Evolutionary conservation across 2,113 vertebrate genomes (phyloP), one percentile per base, ranked within the genome.

Genomic region (Dolichallabes microphthalmus): DNA sequence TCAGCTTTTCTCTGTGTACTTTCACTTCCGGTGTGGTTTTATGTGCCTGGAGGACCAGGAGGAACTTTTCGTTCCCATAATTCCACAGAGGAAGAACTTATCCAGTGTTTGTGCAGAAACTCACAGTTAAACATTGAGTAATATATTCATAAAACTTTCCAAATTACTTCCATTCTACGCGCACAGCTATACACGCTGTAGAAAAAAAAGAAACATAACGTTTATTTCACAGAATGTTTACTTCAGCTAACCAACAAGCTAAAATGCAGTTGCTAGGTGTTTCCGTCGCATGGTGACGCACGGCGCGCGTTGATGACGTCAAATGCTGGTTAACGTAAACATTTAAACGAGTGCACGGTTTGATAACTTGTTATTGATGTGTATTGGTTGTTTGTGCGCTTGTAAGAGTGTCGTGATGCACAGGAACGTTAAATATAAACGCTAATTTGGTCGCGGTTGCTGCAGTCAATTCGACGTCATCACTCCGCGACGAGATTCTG

Each of bases 401-500:
- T 30, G 13, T 25, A 25, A 1, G 55, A 39, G 60, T 8, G 30
- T 25, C 17, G 2, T 25, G 11, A 79, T 0, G 3, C 32, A 60
- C 19, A 25, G 45, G 6, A 79, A 25, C 11, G 1, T 0, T 55
- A 1, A 35, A 35, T 19, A 13, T 7, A 60, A 58, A 25, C 10
- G 10, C 8, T 30, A 14, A 9, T 60, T 39, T 60, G 11, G 19
- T 60, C 30, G 20, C 4, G 20, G 76, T 25, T 60, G 55, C 10
- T 8, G 55, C 30, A 0, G 53, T 79, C 55, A 25, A 0, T 3
- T 22, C 2, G 4, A 66, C 63, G 87, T 88, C 82, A 84, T 86
- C 52, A 45, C 7, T 0, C 77, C 19, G 87, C 87, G 87, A 84
- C 87, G 30, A 69, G 22, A 27, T 53, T 68, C 61, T n/a, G 17